A percentile compares a stretch with the other conserved stretches of the same genome.
phyloP scores from a whole-genome alignment of 2,888 invertebrate species.

The Tanypteryx hageni region DNA sequence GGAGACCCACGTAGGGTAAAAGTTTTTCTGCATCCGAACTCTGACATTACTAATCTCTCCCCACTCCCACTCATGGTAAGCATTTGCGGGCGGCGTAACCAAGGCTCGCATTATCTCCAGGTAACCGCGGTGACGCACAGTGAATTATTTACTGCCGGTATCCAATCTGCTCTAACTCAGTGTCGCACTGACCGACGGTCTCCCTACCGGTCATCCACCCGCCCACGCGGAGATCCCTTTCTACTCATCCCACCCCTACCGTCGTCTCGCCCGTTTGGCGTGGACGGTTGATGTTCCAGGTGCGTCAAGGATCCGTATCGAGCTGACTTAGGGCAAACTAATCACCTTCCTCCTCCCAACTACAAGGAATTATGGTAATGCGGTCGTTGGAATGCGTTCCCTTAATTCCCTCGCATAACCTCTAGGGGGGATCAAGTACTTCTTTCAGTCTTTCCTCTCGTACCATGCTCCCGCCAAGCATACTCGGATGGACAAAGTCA shows the following conservation, averaged over 20 bases:
- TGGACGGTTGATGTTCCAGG: slow-evolving; percentile 56
- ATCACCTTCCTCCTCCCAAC: slow-evolving; percentile 43
- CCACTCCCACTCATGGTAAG: not conserved
- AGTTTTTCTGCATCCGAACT: too few relatives aligned
- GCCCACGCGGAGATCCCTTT: too few relatives aligned
- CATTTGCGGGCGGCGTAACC: not conserved
- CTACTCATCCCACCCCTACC: too few relatives aligned
- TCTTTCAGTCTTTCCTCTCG: too few relatives aligned
- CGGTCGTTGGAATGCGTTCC: not conserved
- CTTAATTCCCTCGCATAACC: not conserved
- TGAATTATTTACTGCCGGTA: not conserved
- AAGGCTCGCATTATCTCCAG: not conserved
- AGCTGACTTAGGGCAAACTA: slow-evolving; percentile 32
- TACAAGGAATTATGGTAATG: slow-evolving; percentile 48
- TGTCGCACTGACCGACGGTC: not conserved
- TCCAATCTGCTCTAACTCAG: not conserved
- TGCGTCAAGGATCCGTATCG: slow-evolving; percentile 23
- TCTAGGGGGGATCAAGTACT: too few relatives aligned
- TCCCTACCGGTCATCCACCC: too few relatives aligned
- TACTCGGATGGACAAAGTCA: too few relatives aligned
- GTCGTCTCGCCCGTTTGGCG: slow-evolving; percentile 22
- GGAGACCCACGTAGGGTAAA: too few relatives aligned
- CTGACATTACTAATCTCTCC: too few relatives aligned
- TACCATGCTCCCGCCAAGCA: too few relatives aligned
- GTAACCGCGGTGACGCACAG: not conserved